Base-by-base conservation (phyloP, 1,140 invertebrate species). In the Zelostemma sp. region DNA sequence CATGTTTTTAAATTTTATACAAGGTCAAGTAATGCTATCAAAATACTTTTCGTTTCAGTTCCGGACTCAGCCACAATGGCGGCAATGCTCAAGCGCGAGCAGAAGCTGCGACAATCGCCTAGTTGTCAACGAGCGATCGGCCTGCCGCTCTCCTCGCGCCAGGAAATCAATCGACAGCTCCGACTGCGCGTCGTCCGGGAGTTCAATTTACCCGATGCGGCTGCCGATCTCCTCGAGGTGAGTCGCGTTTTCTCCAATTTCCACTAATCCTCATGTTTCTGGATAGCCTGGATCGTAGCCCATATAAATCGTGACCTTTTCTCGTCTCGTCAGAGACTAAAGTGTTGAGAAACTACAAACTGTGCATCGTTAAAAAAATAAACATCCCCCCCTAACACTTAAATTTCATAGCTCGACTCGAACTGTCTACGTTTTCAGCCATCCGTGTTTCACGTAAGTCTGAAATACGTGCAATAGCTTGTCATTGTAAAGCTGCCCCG, bases 121-220 rank as follows among this genome's bases (percentile, higher is more conserved):
- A 90, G 91, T 76, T 94, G 91, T 75, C 91, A 92, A 77, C 83
- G 93, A 61, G 94, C 95, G 6, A 87, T 93, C 54, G 85, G 89
- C 57, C 86, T 95, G 73, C 91, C 93, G 16, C 87, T 93, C 43
- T 90, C 90, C 4, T 94, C 94, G 57, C 89, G 91, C 14, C 88
- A 91, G 33, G 91, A 93, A 77, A 92, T 96, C 43, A 90, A 90
- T 68, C 86, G 91, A 41, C 90, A 93, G 87, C 91, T 97, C 21
- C 91, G 95, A 41, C 83, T 98, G 57, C 88, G 95, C 4, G 95
- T 97, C 0, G 96, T 97, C 0, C 88, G 97, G 28, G 96, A 98
- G 82, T 96, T 97, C 81, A 96, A 96, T 78, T 88, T 97, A 33
- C 97, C 97, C 0, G 97, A 98, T 82, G 89, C 92, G 6, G 94